phyloP scores from a whole-genome alignment of 2,888 invertebrate genomes.

The Deilephila elpenor region DNA sequence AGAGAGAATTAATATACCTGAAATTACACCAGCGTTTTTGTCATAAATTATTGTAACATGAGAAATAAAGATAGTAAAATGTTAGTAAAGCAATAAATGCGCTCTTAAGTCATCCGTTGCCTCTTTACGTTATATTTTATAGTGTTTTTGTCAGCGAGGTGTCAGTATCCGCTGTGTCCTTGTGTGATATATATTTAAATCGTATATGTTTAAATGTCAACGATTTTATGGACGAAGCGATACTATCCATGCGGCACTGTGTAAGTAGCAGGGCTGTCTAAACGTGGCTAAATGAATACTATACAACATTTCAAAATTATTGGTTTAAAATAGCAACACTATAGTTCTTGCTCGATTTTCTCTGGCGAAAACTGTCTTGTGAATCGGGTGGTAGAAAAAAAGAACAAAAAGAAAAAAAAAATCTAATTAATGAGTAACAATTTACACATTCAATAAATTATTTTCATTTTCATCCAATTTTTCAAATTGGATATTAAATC shows the following conservation, averaged over 20 bases:
- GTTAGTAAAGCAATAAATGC: neutral
- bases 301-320: too few relatives aligned
- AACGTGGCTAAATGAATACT: neutral
- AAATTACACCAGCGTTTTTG: too few relatives aligned
- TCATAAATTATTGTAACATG: neutral
- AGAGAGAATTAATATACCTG: too few relatives aligned
- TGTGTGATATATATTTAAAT: constrained; percentile 39
- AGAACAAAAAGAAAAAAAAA: too few relatives aligned
- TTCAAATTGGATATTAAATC: too few relatives aligned
- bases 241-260: constrained; percentile 32
- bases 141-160: constrained; percentile 41
- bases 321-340: too few relatives aligned
- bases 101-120: neutral
- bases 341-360: too few relatives aligned
- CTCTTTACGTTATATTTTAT: constrained; percentile 37
- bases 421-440: too few relatives aligned
- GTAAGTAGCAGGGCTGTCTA: constrained; percentile 10
- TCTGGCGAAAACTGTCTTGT: too few relatives aligned
- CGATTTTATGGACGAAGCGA: constrained; percentile 48
- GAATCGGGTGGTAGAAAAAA: too few relatives aligned
- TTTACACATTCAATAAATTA: too few relatives aligned
- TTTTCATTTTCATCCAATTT: too few relatives aligned
- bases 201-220: constrained; percentile 51
- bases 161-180: constrained; percentile 28
- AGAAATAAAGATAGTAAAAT: neutral